These are phyloP conservation scores for Odontophorus gujanensis DNA, from an alignment of 2,113 vertebrate species.

Conservation along the genomic window DNA sequence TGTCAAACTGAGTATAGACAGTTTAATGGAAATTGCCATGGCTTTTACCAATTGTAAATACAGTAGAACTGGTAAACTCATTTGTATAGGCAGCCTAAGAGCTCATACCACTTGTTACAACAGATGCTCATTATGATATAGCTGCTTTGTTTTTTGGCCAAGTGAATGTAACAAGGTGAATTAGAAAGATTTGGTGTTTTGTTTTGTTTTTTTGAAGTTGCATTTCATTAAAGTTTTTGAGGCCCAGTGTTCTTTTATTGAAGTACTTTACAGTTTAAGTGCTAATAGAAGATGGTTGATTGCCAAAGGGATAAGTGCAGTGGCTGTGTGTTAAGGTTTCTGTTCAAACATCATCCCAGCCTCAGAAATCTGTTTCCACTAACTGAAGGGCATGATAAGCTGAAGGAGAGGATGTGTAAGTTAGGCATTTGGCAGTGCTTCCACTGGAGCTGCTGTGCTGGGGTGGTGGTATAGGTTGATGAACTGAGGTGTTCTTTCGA, in stretches of 20 bases:
- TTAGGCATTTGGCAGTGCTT: constrained; percentile 58
- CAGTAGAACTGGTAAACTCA: background rate
- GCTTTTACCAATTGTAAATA: background rate
- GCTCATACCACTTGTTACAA: background rate
- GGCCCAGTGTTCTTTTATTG: constrained; percentile 7
- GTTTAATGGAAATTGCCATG: background rate
- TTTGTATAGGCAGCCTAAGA: background rate
- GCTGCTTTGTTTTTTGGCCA: background rate
- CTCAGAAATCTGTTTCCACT: constrained; percentile 75
- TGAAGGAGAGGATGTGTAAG: constrained; percentile 38
- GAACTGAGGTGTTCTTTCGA: constrained; percentile 53
- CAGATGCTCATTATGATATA: background rate
- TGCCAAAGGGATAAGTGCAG: constrained; percentile 51
- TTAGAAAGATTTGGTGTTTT: background rate
- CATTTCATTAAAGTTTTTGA: constrained; percentile 37
- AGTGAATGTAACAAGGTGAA: background rate
- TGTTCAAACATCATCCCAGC: constrained; percentile 62
- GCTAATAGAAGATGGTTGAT: constrained; percentile 18
- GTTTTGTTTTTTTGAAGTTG: background rate
- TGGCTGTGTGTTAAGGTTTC: constrained; percentile 64
- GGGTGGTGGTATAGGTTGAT: constrained; percentile 26
- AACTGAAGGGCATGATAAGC: constrained; percentile 61
- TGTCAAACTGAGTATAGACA: background rate
- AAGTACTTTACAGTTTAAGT: constrained; percentile 35
- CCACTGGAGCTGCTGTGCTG: constrained; percentile 32